phyloP scores from a whole-genome alignment of 1,140 invertebrate genomes.

The Euura saliciscinereae region DNA sequence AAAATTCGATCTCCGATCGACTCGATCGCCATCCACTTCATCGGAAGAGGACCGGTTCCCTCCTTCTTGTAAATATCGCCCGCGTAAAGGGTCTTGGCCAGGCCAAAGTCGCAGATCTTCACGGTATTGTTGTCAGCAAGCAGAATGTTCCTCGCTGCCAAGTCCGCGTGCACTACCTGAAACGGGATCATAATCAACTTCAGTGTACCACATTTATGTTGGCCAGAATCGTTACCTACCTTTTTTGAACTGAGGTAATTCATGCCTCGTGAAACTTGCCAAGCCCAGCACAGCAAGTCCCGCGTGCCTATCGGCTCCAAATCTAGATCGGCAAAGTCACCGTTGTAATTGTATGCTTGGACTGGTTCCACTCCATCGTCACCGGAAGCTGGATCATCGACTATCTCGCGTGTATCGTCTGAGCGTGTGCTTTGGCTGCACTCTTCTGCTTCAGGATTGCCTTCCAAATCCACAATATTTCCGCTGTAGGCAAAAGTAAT shows the following conservation, averaged over 20 bases:
- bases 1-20: slow-evolving; percentile 81
- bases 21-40: slow-evolving; percentile 86
- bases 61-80: slow-evolving; percentile 93
- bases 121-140: slow-evolving; percentile 86
- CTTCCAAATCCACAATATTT: slow-evolving; percentile 45
- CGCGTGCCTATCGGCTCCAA: slow-evolving; percentile 74
- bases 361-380: no score
- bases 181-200: slow-evolving; percentile 21
- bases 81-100: slow-evolving; percentile 91
- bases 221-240: slow-evolving; percentile 56
- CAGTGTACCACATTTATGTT: not conserved
- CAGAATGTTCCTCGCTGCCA: slow-evolving; percentile 94
- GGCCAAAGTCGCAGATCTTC: slow-evolving; percentile 96
- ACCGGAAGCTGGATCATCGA: no score
- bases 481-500: slow-evolving; percentile 61
- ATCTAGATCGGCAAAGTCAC: slow-evolving; percentile 68
- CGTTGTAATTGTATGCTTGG: slow-evolving; percentile 70
- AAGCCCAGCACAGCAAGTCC: slow-evolving; percentile 90
- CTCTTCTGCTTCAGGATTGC: slow-evolving; percentile 34
- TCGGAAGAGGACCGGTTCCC: slow-evolving; percentile 77
- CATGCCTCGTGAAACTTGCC: slow-evolving; percentile 95
- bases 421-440: slow-evolving; percentile 32
- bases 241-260: slow-evolving; percentile 89
- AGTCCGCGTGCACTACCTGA: slow-evolving; percentile 90
- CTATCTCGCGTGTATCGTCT: no score